Base-by-base conservation (phyloP, 1,140 invertebrate species). In the Aphaenogaster rudis region DNA sequence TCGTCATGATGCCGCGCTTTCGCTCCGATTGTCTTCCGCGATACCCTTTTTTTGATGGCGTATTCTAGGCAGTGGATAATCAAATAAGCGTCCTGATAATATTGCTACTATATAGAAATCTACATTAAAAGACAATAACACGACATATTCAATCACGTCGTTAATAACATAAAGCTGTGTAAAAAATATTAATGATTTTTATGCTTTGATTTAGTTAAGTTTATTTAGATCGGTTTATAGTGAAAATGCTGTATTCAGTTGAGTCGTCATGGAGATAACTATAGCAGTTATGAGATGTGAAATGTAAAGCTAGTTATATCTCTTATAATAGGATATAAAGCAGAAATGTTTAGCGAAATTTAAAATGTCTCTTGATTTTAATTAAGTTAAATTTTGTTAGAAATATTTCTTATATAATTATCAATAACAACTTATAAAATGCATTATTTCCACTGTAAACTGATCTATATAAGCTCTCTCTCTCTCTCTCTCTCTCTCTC, bases 1-100 rank as follows among this genome's bases (percentile, higher is more conserved):
- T 84, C 80, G 57, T 57, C 17, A 21, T 21, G 54, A 74, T 72
- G 39, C 36, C 33, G 67, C 42, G 52, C 36, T 21, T 81, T 81
- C 21, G 13, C 11, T 7, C n/a, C 13, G 48, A 54, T 69, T 69
- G 15, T 81, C 48, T 81, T 39, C 11, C 42, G 7, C n/a, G n/a
- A 48, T 6, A 74, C 1, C 2, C 36, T 59, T 13, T 9, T n/a
- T 28, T 28, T 13, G 17, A 45, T 67, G 45, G 6, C 28, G 13
- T 17, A 17, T 64, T 78, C 5, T 42, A 45, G 8, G 8, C 4
- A 45, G 4, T n/a, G 3, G 3, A 33, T 21, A 39, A 42, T n/a
- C 1, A 8, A 2, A 13, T 21, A 28, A 69, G n/a, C 52, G 36
- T n/a, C 8, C 2, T 76, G 1, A 50, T 17, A 69, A 69, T 69